Percentiles rank a stretch among this genome's conserved stretches.
Conservation (phyloP, 2,888 invertebrate species). For the Archips crataeganus region DNA sequence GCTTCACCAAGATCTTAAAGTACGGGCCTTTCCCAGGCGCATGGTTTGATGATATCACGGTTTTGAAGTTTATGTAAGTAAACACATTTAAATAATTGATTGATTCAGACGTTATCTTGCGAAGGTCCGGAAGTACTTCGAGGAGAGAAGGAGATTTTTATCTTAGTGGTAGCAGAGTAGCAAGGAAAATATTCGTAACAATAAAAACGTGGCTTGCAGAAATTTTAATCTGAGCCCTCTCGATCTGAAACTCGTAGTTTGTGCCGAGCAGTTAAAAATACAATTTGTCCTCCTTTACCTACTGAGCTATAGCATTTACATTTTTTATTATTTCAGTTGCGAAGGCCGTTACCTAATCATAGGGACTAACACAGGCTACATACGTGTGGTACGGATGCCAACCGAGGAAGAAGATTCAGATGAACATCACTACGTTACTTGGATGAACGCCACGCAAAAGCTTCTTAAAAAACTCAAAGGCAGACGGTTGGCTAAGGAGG, state of each 20-base stretch:
- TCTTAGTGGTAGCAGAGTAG: no score
- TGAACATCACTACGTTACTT: conserved; percentile 59
- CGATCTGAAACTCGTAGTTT: no score
- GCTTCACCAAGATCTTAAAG: conserved; percentile 67
- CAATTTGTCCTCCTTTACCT: no score
- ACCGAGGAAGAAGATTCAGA: conserved; percentile 69
- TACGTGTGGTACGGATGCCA: conserved; percentile 74
- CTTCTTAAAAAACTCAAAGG: conserved; percentile 74
- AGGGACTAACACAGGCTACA: conserved; percentile 76
- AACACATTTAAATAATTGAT: no score
- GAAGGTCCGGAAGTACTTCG: no score
- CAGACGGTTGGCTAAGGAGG: conserved; percentile 76
- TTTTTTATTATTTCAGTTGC: conserved; percentile 57
- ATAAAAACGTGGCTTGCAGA: no score
- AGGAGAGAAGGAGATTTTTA: no score
- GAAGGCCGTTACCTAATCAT: conserved; percentile 67
- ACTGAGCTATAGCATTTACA: neutral
- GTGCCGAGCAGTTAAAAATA: no score
- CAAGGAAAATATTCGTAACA: no score
- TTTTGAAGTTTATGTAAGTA: conserved; percentile 71
- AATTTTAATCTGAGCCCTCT: no score
- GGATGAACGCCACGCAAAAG: conserved; percentile 65
- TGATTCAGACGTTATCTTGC: no score
- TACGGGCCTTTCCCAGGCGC: conserved; percentile 74
- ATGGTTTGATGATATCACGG: conserved; percentile 74